phyloP scores from a whole-genome alignment of 2,888 invertebrate species.

The Lasioglossum vierecki region DNA sequence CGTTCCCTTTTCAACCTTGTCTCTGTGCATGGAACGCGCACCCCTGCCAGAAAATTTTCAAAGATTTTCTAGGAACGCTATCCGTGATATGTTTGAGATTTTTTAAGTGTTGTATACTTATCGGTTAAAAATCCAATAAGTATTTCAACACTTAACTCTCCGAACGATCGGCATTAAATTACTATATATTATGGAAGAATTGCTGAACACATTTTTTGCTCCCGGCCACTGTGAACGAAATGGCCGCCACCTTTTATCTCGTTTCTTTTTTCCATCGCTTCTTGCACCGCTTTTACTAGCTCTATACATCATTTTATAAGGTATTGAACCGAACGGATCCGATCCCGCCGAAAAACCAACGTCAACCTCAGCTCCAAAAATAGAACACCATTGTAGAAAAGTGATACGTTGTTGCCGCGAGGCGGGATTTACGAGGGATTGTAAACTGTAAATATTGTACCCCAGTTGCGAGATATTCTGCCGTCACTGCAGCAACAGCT shows the following conservation, averaged over 20 bases:
- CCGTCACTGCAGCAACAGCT: neutral
- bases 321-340: neutral
- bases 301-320: neutral
- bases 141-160: no score
- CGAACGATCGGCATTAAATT: no score
- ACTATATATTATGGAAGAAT: no score
- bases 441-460: conserved; percentile 8
- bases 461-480: neutral
- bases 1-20: neutral
- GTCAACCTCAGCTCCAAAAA: neutral
- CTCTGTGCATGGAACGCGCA: no score
- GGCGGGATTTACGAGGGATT: conserved; percentile 9
- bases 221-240: neutral
- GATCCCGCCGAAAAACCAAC: neutral
- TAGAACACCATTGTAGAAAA: neutral
- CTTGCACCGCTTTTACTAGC: neutral
- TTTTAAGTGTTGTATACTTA: no score
- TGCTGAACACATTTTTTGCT: neutral
- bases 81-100: no score
- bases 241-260: neutral
- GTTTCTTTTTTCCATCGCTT: neutral
- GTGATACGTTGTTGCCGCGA: neutral
- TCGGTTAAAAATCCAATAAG: no score
- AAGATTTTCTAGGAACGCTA: no score
- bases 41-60: no score